Evolutionary conservation across 2,888 invertebrate species (phyloP).

Genomic region (Alcis repandata): DNA sequence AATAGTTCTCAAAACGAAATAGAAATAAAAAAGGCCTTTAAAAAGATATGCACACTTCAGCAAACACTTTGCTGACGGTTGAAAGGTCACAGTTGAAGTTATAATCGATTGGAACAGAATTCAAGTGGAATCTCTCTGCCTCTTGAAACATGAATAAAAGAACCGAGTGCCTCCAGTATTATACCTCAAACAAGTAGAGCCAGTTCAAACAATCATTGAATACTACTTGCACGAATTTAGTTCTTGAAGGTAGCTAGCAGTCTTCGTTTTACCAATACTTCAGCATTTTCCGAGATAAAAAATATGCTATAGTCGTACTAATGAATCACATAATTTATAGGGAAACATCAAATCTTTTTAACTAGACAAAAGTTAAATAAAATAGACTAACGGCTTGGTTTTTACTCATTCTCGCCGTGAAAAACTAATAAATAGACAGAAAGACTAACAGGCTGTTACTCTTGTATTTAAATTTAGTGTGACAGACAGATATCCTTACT

Average conservation of each 20-base stretch:
- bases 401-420: too few relatives aligned
- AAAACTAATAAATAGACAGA: too few relatives aligned
- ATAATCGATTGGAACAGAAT: not conserved
- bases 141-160: conserved; percentile 5
- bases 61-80: not conserved
- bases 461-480: too few relatives aligned
- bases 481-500: too few relatives aligned
- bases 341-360: too few relatives aligned
- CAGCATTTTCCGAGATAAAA: too few relatives aligned
- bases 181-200: conserved; percentile 3
- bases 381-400: not conserved
- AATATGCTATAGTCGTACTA: too few relatives aligned
- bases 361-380: too few relatives aligned
- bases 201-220: not conserved
- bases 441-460: not conserved
- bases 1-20: too few relatives aligned
- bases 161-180: conserved; percentile 3
- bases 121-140: not conserved
- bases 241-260: not conserved
- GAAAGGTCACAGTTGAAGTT: conserved; percentile 5
- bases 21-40: not conserved
- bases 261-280: too few relatives aligned
- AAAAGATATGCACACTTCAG: not conserved
- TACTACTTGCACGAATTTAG: not conserved
- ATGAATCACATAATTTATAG: too few relatives aligned